Evolutionary conservation across 2,797 vertebrate species (phyloP).

Genomic region (Gymnothorax reevesii): DNA sequence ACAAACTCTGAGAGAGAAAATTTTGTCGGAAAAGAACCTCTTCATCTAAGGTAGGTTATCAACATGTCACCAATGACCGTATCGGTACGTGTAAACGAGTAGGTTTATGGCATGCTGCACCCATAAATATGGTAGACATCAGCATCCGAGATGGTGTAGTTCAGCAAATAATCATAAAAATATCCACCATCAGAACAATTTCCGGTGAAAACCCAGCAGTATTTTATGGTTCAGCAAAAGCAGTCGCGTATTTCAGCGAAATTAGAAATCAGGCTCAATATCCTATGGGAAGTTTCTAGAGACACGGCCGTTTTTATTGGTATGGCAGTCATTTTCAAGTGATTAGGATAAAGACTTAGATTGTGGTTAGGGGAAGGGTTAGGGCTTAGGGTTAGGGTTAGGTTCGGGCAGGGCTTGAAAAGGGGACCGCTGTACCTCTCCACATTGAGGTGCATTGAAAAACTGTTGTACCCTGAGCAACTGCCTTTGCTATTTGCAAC

Average conservation of each 20-base stretch:
- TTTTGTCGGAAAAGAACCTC: conserved; percentile 34
- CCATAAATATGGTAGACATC: conserved; percentile 38
- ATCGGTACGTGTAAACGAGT: conserved; percentile 31
- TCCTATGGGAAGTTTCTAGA: too few relatives aligned
- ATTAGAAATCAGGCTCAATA: background rate
- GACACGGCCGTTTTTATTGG: too few relatives aligned
- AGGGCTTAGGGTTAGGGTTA: too few relatives aligned
- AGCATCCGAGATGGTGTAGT: conserved; percentile 15
- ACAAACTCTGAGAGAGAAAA: conserved; percentile 40
- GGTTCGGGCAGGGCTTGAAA: too few relatives aligned
- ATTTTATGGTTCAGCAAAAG: background rate
- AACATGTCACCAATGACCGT: conserved; percentile 41
- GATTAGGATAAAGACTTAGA: too few relatives aligned
- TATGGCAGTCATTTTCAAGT: too few relatives aligned
- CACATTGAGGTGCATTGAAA: too few relatives aligned
- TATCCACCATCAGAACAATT: conserved; percentile 4
- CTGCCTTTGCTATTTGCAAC: background rate
- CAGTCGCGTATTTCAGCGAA: background rate
- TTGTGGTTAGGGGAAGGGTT: too few relatives aligned
- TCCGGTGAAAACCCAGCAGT: background rate
- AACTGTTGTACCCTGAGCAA: too few relatives aligned
- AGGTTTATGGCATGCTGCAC: conserved; percentile 34
- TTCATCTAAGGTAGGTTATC: conserved; percentile 41
- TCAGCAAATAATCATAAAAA: conserved; percentile 12
- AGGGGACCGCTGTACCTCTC: too few relatives aligned